These are phyloP conservation scores for Lithophane semibrunnea DNA, from an alignment of 2,888 invertebrate genomes.

Conservation along the genomic window DNA sequence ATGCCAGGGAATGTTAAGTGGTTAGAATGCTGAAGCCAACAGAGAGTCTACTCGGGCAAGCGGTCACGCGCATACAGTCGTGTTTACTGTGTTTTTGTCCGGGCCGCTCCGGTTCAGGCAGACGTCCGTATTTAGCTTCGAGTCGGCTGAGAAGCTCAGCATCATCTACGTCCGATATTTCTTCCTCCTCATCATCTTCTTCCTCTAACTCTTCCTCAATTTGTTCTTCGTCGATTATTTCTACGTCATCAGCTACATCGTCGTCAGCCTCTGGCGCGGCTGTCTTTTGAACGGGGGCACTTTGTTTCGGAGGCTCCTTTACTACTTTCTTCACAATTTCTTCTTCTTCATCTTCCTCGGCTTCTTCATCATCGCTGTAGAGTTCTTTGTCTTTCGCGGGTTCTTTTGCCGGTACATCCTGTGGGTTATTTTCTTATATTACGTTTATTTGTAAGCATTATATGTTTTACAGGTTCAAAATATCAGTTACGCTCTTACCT, in stretches of 20 bases:
- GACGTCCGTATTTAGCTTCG: constrained; percentile 93
- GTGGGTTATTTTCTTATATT: constrained; percentile 57
- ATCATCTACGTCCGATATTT: constrained; percentile 92
- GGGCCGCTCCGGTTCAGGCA: constrained; percentile 90
- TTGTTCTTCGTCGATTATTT: constrained; percentile 87
- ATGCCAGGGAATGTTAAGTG: constrained; percentile 79
- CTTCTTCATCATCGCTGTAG: constrained; percentile 83
- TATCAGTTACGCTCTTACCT: constrained; percentile 65
- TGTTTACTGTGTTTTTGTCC: constrained; percentile 88
- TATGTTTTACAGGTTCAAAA: constrained; percentile 14
- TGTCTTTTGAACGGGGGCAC: constrained; percentile 52
- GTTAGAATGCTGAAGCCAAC: constrained; percentile 78
- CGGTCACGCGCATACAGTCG: constrained; percentile 67
- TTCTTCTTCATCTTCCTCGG: constrained; percentile 77
- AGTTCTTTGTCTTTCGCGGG: constrained; percentile 76
- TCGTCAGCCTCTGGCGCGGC: constrained; percentile 75
- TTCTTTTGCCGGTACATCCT: constrained; percentile 66
- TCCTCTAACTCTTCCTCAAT: constrained; percentile 88
- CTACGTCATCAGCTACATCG: constrained; percentile 84
- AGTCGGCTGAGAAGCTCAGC: constrained; percentile 92
- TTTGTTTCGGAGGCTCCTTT: constrained; percentile 75
- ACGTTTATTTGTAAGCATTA: constrained; percentile 30
- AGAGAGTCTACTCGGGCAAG: constrained; percentile 67
- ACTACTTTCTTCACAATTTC: constrained; percentile 74
- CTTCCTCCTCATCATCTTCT: constrained; percentile 87